Evolutionary conservation across 2,888 invertebrate genomes (phyloP), one percentile per base, ranked within the genome.

Genomic region (Pasiphila rectangulata): DNA sequence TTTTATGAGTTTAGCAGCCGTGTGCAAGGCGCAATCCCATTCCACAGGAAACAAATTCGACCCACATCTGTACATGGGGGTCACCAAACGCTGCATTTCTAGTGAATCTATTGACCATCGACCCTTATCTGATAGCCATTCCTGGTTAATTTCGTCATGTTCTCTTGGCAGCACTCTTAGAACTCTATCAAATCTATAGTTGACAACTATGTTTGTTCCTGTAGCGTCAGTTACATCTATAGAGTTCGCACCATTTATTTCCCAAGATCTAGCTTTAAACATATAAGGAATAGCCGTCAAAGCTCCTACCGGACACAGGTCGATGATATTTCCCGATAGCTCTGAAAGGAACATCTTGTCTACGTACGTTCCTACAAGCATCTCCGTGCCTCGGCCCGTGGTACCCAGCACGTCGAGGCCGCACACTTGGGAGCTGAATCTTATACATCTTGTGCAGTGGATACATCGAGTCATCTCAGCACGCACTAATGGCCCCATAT

Each of bases 391-490:
- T 52, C 98, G 92, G 0, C 98, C 97, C 2, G 96, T 94, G 0
- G 97, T 96, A 27, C 99, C 93, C 51, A 99, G 88, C 77, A 98
- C 97, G 71, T 98, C 98, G 29, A 99, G 93, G 4, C 99, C 99
- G 54, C 98, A 98, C 1, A 99, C 93, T 90, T 99, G 99, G 7
- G 98, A 97, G 1, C 97, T 98, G 83, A 99, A 99, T 65, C 98
- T 91, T 65, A 99, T 96, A 74, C 98, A 99, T 24, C 99, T 92
- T 0, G 99, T 99, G 75, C 99, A 99, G 73, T 99, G 99, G 70
- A 99, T 99, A 77, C 99, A 99, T 37, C 99, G 92, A 0, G 98
- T 99, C 99, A 99, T 99, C 36, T 97, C 94, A 0, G 98, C 97
- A 76, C 98, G 97, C 6, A 99, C 94, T 38, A 99, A 87, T 0